phyloP scores from a whole-genome alignment of 2,797 vertebrate genomes.

The Yasuhikotakia modesta region DNA sequence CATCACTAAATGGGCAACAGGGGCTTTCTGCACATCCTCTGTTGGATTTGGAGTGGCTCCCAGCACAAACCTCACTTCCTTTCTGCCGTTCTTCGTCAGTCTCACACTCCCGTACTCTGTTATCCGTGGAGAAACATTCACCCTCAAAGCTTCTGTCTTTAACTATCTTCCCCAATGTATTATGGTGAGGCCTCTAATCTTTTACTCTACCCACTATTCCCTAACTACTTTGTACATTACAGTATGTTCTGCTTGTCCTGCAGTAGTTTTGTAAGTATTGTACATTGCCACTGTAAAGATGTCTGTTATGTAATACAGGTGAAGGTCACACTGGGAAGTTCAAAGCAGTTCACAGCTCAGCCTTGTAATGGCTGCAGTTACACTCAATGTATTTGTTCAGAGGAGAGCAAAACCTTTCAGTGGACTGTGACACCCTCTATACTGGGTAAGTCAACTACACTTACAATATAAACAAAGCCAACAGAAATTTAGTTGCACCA shows the following conservation, averaged over 20 bases:
- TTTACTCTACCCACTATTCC: background rate
- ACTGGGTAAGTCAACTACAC: conserved; percentile 71
- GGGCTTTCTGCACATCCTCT: conserved; percentile 79
- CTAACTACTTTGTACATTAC: too few species aligned
- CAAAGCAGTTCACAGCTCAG: conserved; percentile 67
- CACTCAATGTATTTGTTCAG: conserved; percentile 77
- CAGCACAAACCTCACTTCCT: conserved; percentile 69
- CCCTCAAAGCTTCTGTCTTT: conserved; percentile 81
- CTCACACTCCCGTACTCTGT: conserved; percentile 86
- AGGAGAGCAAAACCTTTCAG: conserved; percentile 76
- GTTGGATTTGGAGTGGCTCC: conserved; percentile 82
- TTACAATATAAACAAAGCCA: conserved; percentile 45
- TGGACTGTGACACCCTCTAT: conserved; percentile 77
- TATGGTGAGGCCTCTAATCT: conserved; percentile 73
- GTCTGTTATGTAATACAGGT: conserved; percentile 70
- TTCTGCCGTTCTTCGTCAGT: conserved; percentile 88
- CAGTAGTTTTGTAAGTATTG: too few species aligned
- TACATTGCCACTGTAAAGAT: background rate
- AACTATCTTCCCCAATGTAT: conserved; percentile 83
- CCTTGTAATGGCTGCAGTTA: conserved; percentile 69
- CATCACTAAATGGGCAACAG: conserved; percentile 82
- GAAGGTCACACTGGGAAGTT: conserved; percentile 65
- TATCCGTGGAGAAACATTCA: conserved; percentile 82
- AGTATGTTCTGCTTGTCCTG: too few species aligned
- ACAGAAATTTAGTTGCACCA: background rate